These are phyloP conservation scores for Gorsachius magnificus DNA, from an alignment of 2,797 vertebrate species.

Conservation along the genomic window DNA sequence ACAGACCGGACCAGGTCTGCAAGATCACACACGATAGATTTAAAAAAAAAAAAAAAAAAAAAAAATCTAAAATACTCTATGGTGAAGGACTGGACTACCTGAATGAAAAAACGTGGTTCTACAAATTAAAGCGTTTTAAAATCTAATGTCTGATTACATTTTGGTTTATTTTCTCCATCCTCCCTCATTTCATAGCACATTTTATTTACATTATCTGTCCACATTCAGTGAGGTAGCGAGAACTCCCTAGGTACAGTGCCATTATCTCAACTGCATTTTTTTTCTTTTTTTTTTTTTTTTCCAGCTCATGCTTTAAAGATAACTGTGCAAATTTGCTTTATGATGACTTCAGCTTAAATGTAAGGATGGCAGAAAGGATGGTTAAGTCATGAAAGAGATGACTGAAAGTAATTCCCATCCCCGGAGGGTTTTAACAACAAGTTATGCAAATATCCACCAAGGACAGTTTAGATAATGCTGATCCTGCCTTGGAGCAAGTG, in stretches of 20 bases:
- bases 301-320: background rate
- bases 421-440: background rate
- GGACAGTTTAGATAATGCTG: background rate
- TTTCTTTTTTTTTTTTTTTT: background rate
- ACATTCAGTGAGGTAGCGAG: background rate
- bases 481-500: slow-evolving; percentile 36
- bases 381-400: slow-evolving; percentile 1
- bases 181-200: background rate
- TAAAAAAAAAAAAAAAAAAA: background rate
- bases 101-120: background rate
- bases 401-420: background rate
- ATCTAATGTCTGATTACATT: background rate
- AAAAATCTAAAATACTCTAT: background rate
- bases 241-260: background rate
- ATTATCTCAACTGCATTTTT: background rate
- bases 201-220: background rate
- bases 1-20: accelerated
- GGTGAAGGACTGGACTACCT: background rate
- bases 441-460: slow-evolving; percentile 37
- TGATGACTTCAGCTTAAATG: background rate
- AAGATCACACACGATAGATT: background rate
- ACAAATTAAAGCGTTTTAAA: background rate
- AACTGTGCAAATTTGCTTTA: background rate
- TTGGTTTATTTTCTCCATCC: background rate
- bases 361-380: background rate